Conservation (phyloP, 2,797 vertebrate genomes). For the Leptodactylus fallax region DNA sequence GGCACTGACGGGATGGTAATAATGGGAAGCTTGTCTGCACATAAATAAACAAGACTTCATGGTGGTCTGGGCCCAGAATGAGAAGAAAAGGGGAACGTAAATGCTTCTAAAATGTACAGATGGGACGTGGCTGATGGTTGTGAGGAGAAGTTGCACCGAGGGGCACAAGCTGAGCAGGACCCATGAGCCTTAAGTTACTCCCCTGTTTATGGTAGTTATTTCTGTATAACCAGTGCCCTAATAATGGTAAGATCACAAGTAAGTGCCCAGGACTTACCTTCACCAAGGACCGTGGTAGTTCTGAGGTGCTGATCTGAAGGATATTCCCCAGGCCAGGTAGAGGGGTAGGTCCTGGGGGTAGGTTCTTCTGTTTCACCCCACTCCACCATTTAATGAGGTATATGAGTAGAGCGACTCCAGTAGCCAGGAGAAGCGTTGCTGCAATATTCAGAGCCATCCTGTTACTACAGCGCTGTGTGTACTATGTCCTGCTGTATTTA, state of each 20-base stretch:
- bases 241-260: background rate
- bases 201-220: too few relatives aligned
- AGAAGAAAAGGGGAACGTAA: too few relatives aligned
- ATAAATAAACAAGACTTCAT: too few relatives aligned
- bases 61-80: too few relatives aligned
- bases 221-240: background rate
- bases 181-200: too few relatives aligned
- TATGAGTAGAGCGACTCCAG: background rate
- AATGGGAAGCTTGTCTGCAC: too few relatives aligned
- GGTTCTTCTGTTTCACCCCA: background rate
- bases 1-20: too few relatives aligned
- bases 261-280: background rate
- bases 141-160: too few relatives aligned
- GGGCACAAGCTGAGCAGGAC: too few relatives aligned
- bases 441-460: background rate
- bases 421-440: background rate
- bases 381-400: background rate
- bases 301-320: background rate
- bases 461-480: background rate
- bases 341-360: conserved; percentile 1
- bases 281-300: background rate
- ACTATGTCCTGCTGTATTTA: background rate
- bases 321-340: background rate
- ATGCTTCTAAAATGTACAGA: too few relatives aligned
- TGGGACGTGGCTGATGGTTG: too few relatives aligned